These are phyloP conservation scores for Aulostomus chinensis DNA, from an alignment of 2,797 vertebrate genomes.

Conservation along the genomic window DNA sequence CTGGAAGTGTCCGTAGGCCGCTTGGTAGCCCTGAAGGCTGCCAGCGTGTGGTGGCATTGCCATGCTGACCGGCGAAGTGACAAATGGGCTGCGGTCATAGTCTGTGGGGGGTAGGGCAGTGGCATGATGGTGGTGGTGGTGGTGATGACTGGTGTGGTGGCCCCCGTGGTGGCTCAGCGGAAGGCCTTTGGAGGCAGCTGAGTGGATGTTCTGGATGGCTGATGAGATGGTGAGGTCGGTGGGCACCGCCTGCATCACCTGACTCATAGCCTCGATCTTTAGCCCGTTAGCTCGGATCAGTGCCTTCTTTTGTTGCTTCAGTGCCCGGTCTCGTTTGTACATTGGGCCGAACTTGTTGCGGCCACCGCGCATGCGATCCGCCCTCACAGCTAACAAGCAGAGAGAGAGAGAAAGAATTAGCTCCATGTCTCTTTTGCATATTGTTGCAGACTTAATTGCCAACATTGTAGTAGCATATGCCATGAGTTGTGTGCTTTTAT, in stretches of 20 bases:
- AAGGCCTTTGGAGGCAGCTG: slow-evolving; percentile 93
- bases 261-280: slow-evolving; percentile 97
- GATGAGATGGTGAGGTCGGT: slow-evolving; percentile 96
- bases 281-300: slow-evolving; percentile 98
- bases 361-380: slow-evolving; percentile 97
- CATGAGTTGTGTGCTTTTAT: too few relatives aligned
- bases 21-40: slow-evolving; percentile 94
- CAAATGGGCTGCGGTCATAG: slow-evolving; percentile 97
- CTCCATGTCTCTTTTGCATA: too few relatives aligned
- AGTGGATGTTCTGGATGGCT: slow-evolving; percentile 96
- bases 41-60: slow-evolving; percentile 92
- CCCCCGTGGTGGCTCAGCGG: slow-evolving; percentile 88
- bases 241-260: slow-evolving; percentile 96
- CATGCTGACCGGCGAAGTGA: slow-evolving; percentile 98
- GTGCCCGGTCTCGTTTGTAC: slow-evolving; percentile 97
- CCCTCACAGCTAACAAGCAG: slow-evolving; percentile 87
- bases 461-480: too few relatives aligned
- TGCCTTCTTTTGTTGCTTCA: slow-evolving; percentile 99
- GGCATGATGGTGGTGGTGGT: slow-evolving; percentile 84
- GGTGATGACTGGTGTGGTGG: slow-evolving; percentile 85
- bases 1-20: slow-evolving; percentile 92
- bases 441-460: too few relatives aligned
- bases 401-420: slow-evolving; percentile 17
- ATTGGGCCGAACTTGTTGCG: slow-evolving; percentile 99
- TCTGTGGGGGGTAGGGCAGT: slow-evolving; percentile 94